A percentile compares a stretch with the other conserved stretches of the same genome.
phyloP scores from a whole-genome alignment of 2,888 invertebrate species.

The Pocota personata region DNA sequence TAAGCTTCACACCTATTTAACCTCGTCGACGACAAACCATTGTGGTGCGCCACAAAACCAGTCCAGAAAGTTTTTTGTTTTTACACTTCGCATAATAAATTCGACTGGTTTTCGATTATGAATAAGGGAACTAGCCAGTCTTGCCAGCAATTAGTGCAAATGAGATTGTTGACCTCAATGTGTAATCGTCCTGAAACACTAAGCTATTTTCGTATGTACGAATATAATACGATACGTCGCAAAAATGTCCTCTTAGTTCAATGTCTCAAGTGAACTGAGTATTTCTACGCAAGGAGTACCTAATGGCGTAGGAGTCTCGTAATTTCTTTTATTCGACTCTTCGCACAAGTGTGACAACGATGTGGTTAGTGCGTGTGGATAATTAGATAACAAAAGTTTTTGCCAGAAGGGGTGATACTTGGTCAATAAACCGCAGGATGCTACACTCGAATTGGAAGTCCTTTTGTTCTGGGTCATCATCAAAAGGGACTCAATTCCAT shows the following conservation, averaged over 20 bases:
- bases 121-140: neutral
- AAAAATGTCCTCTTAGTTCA: neutral
- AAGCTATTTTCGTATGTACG: neutral
- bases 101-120: neutral
- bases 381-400: neutral
- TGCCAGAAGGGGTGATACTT: neutral
- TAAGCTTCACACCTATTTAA: neutral
- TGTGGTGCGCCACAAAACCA: conserved; percentile 4
- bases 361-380: neutral
- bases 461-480: no score
- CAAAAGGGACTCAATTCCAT: no score
- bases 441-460: neutral
- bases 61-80: neutral
- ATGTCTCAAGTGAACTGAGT: neutral
- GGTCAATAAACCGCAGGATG: neutral
- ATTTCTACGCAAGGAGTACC: neutral
- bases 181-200: neutral
- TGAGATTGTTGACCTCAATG: neutral
- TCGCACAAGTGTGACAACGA: neutral
- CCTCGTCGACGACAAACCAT: neutral
- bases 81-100: neutral
- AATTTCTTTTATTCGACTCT: neutral
- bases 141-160: neutral
- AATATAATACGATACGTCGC: no score
- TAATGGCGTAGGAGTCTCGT: neutral